Base-by-base conservation (phyloP, 2,113 vertebrate genomes). In the Solea solea region DNA sequence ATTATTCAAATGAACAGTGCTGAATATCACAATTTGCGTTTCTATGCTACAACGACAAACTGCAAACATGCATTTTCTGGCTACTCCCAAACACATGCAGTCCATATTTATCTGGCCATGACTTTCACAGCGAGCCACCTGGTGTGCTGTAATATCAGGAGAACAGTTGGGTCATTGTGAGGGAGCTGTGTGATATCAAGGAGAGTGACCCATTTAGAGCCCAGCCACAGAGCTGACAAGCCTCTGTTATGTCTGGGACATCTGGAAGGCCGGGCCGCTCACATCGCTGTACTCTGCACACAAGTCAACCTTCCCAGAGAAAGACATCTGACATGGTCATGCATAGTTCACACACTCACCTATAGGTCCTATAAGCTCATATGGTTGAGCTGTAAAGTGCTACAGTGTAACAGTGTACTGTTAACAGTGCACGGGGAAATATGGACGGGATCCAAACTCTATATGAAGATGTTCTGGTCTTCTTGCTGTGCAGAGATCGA, bases 101-200 rank as follows among this genome's bases (percentile, higher is more conserved):
- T 46, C 63, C 72, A 71, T 89, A 83, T 90, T 93, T 84, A 82
- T 86, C 83, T 82, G 85, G 70, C 82, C 48, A 34, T 56, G 76
- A 88, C 75, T 91, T 91, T 84, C 78, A 45, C 66, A 81, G 88
- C 46, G 78, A 91, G 86, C 86, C 90, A 92, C 90, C 91, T 91
- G 90, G 89, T 88, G 92, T 73, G 90, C 76, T 76, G 83, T 92
- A 90, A 93, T 91, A 91, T 85, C 80, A 82, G 85, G 65, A 72
- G 85, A 93, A 93, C 93, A 93, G 81, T 84, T 88, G 82, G 90
- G 88, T 92, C 89, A 91, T 91, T 93, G 92, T 93, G 77, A 85
- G 78, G 67, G 79, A 78, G 88, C 86, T 64, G 87, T 84, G 87
- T 86, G 90, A 91, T 91, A 90, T 90, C 72, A 78, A 88, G 85